These are phyloP conservation scores for Spinibarbus caldwelli DNA, from an alignment of 2,797 vertebrate genomes.

Conservation along the genomic window DNA sequence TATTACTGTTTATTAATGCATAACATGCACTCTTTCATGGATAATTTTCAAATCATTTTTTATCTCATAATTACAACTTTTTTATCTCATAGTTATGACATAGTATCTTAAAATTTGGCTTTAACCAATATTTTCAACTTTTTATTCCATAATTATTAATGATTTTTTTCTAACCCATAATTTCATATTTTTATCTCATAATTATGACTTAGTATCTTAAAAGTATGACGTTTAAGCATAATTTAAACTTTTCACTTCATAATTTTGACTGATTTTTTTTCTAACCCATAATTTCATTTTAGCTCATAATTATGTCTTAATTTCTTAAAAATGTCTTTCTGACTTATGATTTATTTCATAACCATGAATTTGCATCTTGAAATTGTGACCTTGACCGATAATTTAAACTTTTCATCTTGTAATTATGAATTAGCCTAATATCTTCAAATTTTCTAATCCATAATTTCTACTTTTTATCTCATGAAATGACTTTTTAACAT, in stretches of 20 bases:
- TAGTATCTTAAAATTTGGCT: neutral
- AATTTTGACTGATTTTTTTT: neutral
- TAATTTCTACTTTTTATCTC: neutral
- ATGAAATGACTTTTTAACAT: neutral
- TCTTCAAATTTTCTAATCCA: neutral
- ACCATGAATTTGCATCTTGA: neutral
- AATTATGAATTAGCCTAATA: too few relatives aligned
- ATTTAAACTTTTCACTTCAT: neutral
- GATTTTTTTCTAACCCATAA: neutral
- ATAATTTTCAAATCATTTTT: neutral
- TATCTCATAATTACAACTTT: neutral
- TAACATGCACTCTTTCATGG: neutral
- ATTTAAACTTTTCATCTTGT: neutral
- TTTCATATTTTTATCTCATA: neutral
- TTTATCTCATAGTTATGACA: neutral
- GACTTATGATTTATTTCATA: neutral
- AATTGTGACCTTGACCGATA: neutral
- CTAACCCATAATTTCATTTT: neutral
- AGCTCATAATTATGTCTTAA: neutral
- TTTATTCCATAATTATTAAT: neutral
- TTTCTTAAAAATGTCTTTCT: neutral
- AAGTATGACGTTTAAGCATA: neutral
- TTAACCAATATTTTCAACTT: neutral
- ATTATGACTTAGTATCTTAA: neutral
- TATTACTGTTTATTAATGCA: neutral